Conservation (phyloP, 2,888 invertebrate species). For the Cerastis leucographa region DNA sequence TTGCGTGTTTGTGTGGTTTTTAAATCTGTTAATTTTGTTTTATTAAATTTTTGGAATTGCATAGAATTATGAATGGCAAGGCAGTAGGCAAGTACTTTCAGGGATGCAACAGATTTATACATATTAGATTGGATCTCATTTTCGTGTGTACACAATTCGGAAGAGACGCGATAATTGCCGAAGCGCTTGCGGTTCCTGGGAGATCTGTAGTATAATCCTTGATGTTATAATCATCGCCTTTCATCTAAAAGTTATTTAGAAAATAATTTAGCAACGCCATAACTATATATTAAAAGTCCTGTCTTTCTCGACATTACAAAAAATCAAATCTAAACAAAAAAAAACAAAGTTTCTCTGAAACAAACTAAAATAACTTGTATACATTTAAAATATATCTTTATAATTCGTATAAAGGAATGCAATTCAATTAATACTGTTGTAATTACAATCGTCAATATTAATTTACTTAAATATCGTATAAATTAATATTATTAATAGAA, state of each 20-base stretch:
- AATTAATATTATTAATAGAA: not conserved
- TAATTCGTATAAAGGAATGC: constrained; percentile 47
- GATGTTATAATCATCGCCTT: not conserved
- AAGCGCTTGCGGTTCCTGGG: not conserved
- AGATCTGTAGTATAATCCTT: not conserved
- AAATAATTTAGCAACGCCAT: constrained; percentile 15
- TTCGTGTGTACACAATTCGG: not conserved
- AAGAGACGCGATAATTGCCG: not conserved
- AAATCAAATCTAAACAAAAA: constrained; percentile 13
- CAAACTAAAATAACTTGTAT: constrained; percentile 16
- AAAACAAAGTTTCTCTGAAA: constrained; percentile 21
- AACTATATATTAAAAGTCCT: not conserved
- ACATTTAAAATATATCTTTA: constrained; percentile 19
- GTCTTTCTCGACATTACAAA: not conserved
- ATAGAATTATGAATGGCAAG: not conserved
- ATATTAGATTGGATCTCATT: not conserved
- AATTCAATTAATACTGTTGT: constrained; percentile 51
- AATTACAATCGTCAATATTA: constrained; percentile 35
- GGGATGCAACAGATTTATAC: not conserved
- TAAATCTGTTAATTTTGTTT: not conserved
- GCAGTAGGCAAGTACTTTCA: not conserved
- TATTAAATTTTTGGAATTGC: not conserved
- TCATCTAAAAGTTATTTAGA: not conserved
- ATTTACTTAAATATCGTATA: not conserved
- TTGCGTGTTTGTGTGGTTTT: not conserved